Evolutionary conservation across 1,140 invertebrate species (phyloP), one percentile per base, ranked within the genome.

Genomic region (Drosophila nasuta): DNA sequence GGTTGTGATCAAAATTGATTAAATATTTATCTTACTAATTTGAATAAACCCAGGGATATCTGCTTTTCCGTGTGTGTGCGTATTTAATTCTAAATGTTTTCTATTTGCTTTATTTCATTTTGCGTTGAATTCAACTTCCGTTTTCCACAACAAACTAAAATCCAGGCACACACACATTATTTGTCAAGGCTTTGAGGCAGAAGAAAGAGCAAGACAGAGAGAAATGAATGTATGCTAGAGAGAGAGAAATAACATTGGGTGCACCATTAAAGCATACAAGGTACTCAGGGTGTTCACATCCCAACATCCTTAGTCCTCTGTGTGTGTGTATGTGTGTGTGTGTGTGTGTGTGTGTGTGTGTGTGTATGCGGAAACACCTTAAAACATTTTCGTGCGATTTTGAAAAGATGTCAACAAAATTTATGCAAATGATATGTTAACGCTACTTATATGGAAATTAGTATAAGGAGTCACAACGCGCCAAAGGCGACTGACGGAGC

Each of bases 371-470:
- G 75, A 72, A 75, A 75, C 81, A 88, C 85, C 85, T 89, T 85
- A 79, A 88, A 88, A 88, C 85, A 88, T 89, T 88, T 88, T 88
- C 85, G 85, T 88, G 85, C 82, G 85, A 88, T 88, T 88, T 88
- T 89, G 85, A 88, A 88, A 88, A 88, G 85, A 88, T 88, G 85
- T 89, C 85, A 90, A 90, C 85, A 85, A 88, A 89, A 89, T 89
- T 89, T 89, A 89, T 89, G 85, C 85, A 89, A 89, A 89, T 89
- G 86, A 89, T 89, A 89, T 89, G 85, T 89, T 89, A 89, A 89
- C 85, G 85, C 85, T 89, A 89, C 85, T 89, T 89, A 89, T 89
- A 89, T 89, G 85, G 85, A 89, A 89, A 89, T 89, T 89, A 89
- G 85, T 89, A 85, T 89, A 90, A 90, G 85, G 85, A 89, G 85